Evolutionary conservation across 2,888 invertebrate genomes (phyloP), one percentile per base, ranked within the genome.

Genomic region (Tipula lateralis): DNA sequence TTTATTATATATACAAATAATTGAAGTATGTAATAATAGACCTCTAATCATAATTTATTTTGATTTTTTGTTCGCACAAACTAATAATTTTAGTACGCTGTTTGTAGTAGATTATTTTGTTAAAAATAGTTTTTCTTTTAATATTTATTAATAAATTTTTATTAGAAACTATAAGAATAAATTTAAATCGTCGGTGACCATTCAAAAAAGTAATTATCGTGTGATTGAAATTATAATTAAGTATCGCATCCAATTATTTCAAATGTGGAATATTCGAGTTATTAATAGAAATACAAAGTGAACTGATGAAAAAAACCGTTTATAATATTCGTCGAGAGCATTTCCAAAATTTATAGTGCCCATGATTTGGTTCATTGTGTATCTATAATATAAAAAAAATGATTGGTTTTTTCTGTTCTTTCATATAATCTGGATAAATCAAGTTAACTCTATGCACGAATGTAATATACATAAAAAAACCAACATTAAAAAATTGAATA

Each of bases 201-300:
- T 66, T 24, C 24, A 9, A 66, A 66, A 66, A 66, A 66, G 66
- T 66, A 66, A 66, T 66, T 66, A 66, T 66, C 66, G 24, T 66
- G 66, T 66, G 66, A 66, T 66, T 66, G 19, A 24, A 66, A 66
- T 66, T 66, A 66, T 66, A 66, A 66, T 66, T 66, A 24, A 24
- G 12, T 24, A 66, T 12, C 66, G 66, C 66, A 66, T 66, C 66
- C 66, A 66, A 66, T 24, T 24, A 66, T 66, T 66, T 66, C 66
- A 66, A 66, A 24, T 66, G 66, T 66, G 66, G 66, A 66, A 66
- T 66, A 66, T 66, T 66, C 66, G 66, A 66, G 66, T 66, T 66
- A 66, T 66, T 66, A 24, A 66, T 66, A 66, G 66, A 19, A 24
- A 24, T 24, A 66, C 66, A 66, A 66, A 66, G 66, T 24, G 66